These are phyloP conservation scores for Sapajus apella DNA, from an alignment of 2,113 vertebrate species.

Conservation along the genomic window DNA sequence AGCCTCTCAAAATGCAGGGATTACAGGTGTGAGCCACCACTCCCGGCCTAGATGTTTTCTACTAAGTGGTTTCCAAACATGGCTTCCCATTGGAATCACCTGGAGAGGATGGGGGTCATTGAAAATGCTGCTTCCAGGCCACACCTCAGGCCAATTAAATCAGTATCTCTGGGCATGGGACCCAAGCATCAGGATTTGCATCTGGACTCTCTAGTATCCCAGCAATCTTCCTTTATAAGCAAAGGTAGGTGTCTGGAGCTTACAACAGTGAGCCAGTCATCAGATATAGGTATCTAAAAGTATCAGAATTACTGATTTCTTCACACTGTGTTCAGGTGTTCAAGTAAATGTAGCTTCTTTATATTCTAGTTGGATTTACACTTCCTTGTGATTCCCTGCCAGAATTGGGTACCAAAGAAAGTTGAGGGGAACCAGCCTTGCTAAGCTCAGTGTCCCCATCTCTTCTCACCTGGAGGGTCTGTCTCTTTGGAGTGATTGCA, in stretches of 20 bases:
- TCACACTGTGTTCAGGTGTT: not conserved
- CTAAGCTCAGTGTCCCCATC: not conserved
- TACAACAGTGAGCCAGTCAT: not conserved
- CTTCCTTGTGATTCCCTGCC: not conserved
- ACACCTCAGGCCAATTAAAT: not conserved
- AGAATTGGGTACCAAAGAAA: not conserved
- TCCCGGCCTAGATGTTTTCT: not conserved
- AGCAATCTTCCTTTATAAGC: constrained; percentile 32
- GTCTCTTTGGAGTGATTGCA: not conserved
- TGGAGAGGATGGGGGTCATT: not conserved
- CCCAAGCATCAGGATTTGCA: not conserved
- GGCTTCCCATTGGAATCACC: not conserved
- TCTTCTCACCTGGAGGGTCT: not conserved
- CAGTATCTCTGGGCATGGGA: not conserved
- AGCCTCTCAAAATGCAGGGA: too few species aligned
- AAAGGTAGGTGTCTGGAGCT: not conserved
- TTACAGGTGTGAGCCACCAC: too few species aligned
- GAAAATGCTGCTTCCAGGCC: not conserved
- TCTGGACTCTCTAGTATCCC: not conserved
- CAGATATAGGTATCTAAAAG: not conserved
- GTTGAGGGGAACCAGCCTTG: not conserved
- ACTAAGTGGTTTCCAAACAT: not conserved
- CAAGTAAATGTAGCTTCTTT: not conserved
- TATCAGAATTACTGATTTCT: not conserved
- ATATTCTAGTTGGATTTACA: not conserved